Percentiles rank a stretch among this genome's conserved stretches.
phyloP scores from a whole-genome alignment of 2,888 invertebrate species.

The Drosophila affinis region DNA sequence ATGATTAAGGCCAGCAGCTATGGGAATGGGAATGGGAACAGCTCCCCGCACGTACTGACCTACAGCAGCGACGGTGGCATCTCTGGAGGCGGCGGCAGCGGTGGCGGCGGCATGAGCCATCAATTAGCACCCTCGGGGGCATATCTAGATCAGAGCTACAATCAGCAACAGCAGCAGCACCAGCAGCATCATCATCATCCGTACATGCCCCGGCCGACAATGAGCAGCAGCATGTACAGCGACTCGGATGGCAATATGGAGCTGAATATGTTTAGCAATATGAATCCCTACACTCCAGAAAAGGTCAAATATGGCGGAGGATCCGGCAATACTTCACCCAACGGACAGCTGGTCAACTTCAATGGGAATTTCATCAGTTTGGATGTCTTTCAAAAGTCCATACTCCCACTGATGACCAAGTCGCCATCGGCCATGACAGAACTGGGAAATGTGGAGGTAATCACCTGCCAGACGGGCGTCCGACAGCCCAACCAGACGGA shows the following conservation, averaged over 20 bases:
- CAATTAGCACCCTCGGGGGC: conserved; percentile 66
- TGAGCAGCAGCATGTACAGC: conserved; percentile 58
- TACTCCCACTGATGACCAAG: conserved; percentile 74
- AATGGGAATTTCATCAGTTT: conserved; percentile 81
- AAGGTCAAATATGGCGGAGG: conserved; percentile 44
- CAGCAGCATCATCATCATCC: conserved; percentile 46
- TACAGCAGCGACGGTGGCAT: conserved; percentile 57
- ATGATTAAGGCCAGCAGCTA: conserved; percentile 55
- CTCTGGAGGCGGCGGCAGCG: conserved; percentile 21
- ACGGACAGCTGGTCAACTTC: conserved; percentile 78
- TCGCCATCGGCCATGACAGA: conserved; percentile 54
- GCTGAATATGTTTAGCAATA: conserved; percentile 50
- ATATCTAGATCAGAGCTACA: conserved; percentile 59
- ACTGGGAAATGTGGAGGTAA: conserved; percentile 79
- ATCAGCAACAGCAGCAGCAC: conserved; percentile 31
- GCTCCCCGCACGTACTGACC: conserved; percentile 62
- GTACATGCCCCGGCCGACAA: conserved; percentile 60
- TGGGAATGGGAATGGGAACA: conserved; percentile 52
- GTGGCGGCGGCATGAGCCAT: conserved; percentile 50
- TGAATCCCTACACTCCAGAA: conserved; percentile 33
- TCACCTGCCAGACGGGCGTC: conserved; percentile 84
- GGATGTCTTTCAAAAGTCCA: conserved; percentile 81
- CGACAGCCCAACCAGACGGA: conserved; percentile 84
- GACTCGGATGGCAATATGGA: conserved; percentile 55
- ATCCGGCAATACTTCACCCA: conserved; percentile 25